A percentile compares a stretch with the other conserved stretches of the same genome.
Evolutionary conservation across 2,113 vertebrate genomes (phyloP).

Genomic region (Phylloscopus trochiloides): DNA sequence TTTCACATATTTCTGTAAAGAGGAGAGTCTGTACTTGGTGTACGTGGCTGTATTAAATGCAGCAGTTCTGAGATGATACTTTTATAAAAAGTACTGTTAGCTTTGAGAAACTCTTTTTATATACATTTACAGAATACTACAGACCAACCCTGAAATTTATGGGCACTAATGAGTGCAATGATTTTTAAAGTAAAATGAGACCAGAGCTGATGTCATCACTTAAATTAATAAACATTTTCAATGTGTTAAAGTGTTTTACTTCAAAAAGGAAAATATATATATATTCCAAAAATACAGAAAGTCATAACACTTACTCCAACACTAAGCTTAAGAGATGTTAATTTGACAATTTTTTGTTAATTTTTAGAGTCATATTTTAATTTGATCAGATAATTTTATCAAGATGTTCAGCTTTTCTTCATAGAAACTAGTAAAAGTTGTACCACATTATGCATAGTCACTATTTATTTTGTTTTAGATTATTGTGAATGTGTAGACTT

Average conservation of each 20-base stretch:
- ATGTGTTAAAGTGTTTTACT: constrained; percentile 69
- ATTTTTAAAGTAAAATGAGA: constrained; percentile 67
- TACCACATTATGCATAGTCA: constrained; percentile 73
- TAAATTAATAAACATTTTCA: constrained; percentile 62
- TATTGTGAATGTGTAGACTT: constrained; percentile 76
- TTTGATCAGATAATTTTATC: constrained; percentile 74
- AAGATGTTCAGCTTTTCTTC: constrained; percentile 68
- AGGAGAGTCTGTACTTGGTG: constrained; percentile 27
- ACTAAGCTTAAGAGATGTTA: constrained; percentile 71
- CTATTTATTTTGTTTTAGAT: constrained; percentile 79
- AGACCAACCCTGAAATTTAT: constrained; percentile 69
- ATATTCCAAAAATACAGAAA: constrained; percentile 42
- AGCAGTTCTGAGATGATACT: constrained; percentile 64
- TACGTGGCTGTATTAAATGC: constrained; percentile 41
- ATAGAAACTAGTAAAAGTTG: constrained; percentile 68
- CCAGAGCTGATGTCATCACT: constrained; percentile 69
- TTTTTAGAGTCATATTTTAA: constrained; percentile 68
- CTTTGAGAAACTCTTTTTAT: constrained; percentile 66
- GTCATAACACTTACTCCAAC: constrained; percentile 48
- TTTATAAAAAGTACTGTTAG: constrained; percentile 59
- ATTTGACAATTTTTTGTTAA: constrained; percentile 63
- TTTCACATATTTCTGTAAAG: constrained; percentile 38
- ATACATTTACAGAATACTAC: constrained; percentile 52
- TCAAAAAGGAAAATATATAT: constrained; percentile 56
- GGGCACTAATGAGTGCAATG: constrained; percentile 64